Percentiles rank a stretch among this genome's conserved stretches.
phyloP scores from a whole-genome alignment of 1,140 invertebrate genomes.

The Lycorma delicatula region DNA sequence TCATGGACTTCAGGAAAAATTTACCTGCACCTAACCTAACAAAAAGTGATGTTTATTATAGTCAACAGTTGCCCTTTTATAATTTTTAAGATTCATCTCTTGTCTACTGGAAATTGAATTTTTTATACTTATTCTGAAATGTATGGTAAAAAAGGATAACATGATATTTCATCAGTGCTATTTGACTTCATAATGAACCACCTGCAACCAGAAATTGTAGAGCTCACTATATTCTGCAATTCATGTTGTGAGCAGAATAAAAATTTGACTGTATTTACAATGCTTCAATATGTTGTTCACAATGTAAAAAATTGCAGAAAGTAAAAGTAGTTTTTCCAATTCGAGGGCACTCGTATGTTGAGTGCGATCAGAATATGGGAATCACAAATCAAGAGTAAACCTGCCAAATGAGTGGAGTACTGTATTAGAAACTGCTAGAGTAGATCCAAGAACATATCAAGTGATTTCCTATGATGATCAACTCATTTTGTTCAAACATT shows the following conservation, averaged over 20 bases:
- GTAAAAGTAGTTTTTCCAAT: constrained; percentile 23
- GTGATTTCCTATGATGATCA: constrained; percentile 11
- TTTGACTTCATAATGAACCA: constrained; percentile 2
- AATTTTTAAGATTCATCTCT: constrained; percentile 1
- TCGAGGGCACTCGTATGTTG: constrained; percentile 23
- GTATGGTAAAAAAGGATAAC: background rate
- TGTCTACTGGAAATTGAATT: background rate
- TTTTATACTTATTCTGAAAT: background rate
- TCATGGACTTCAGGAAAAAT: background rate
- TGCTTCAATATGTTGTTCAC: constrained; percentile 20
- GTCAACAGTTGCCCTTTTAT: background rate
- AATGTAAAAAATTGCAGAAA: constrained; percentile 15
- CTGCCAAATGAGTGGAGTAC: constrained; percentile 8
- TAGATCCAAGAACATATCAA: constrained; percentile 7
- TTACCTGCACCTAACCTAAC: background rate
- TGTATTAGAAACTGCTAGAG: constrained; percentile 7
- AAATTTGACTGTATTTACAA: background rate
- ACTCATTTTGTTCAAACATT: constrained; percentile 1
- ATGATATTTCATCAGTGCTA: background rate
- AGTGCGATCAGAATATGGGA: constrained; percentile 21
- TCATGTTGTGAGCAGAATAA: background rate
- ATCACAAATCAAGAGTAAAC: constrained; percentile 9
- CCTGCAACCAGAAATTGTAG: background rate
- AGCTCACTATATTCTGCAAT: background rate
- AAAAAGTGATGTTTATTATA: constrained; percentile 1